These are phyloP conservation scores for Menidia menidia DNA, from an alignment of 2,797 vertebrate genomes.

Conservation along the genomic window DNA sequence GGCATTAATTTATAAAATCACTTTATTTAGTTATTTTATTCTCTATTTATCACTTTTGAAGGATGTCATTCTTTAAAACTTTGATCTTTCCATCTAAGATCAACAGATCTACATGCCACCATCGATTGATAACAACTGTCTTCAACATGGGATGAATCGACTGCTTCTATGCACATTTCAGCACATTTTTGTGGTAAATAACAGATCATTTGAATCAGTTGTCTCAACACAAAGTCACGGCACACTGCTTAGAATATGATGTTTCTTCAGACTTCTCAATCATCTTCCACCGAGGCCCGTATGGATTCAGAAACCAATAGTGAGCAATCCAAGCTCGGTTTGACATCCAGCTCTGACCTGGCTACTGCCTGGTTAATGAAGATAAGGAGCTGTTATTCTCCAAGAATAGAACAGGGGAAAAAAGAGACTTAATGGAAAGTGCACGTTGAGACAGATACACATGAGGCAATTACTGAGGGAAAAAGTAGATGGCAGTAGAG, in stretches of 20 bases:
- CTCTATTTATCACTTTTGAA: not conserved
- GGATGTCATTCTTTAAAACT: not conserved
- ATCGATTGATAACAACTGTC: too few relatives aligned
- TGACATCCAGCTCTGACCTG: slow-evolving; percentile 22
- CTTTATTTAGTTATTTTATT: not conserved
- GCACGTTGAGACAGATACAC: not conserved
- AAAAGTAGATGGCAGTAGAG: not conserved
- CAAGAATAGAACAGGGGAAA: slow-evolving; percentile 6
- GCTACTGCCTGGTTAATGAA: slow-evolving; percentile 23
- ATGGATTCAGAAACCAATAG: not conserved
- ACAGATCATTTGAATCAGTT: too few relatives aligned
- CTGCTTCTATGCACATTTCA: too few relatives aligned
- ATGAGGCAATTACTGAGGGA: too few relatives aligned
- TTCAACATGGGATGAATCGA: too few relatives aligned
- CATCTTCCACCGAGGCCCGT: slow-evolving; percentile 1
- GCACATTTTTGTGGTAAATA: too few relatives aligned
- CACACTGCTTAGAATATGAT: not conserved
- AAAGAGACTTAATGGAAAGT: not conserved
- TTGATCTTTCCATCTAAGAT: too few relatives aligned
- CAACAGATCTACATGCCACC: too few relatives aligned
- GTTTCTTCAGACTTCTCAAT: not conserved
- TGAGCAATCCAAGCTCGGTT: slow-evolving; percentile 18
- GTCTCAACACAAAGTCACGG: not conserved
- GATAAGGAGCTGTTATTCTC: slow-evolving; percentile 41
- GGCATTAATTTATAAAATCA: not conserved